Evolutionary conservation across 2,113 vertebrate genomes (phyloP).

Genomic region (Psettodes erumei): DNA sequence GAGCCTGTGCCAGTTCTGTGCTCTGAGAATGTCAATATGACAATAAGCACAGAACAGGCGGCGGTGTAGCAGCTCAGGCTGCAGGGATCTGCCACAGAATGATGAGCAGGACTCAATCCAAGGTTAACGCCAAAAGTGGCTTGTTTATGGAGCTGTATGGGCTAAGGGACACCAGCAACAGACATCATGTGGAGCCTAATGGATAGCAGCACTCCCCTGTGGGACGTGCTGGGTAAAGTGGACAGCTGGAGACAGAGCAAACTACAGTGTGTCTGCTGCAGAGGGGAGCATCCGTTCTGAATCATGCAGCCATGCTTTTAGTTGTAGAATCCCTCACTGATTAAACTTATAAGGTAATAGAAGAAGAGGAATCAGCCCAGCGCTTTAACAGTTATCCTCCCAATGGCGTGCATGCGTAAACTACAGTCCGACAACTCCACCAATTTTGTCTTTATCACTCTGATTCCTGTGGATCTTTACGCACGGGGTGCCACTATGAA

Average conservation of each 20-base stretch:
- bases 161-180: conserved; percentile 10
- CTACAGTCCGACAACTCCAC: neutral
- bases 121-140: conserved; percentile 40
- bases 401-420: conserved; percentile 7
- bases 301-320: conserved; percentile 3
- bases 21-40: conserved; percentile 59
- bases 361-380: neutral
- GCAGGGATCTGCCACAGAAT: conserved; percentile 59
- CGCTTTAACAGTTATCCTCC: conserved; percentile 6
- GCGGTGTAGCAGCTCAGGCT: conserved; percentile 55
- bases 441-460: neutral
- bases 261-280: conserved; percentile 28
- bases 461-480: neutral
- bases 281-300: conserved; percentile 8
- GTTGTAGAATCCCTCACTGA: conserved; percentile 18
- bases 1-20: conserved; percentile 61
- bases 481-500: neutral
- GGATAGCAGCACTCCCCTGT: conserved; percentile 37
- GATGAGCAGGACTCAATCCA: conserved; percentile 52
- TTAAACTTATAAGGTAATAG: conserved; percentile 1
- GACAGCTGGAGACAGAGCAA: conserved; percentile 4
- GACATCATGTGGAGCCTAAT: conserved; percentile 47
- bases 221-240: conserved; percentile 49
- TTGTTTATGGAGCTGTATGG: conserved; percentile 25
- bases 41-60: conserved; percentile 63